A percentile compares a stretch with the other conserved stretches of the same genome.
Evolutionary conservation across 2,888 invertebrate species (phyloP).

Genomic region (Cephus rjabovi): DNA sequence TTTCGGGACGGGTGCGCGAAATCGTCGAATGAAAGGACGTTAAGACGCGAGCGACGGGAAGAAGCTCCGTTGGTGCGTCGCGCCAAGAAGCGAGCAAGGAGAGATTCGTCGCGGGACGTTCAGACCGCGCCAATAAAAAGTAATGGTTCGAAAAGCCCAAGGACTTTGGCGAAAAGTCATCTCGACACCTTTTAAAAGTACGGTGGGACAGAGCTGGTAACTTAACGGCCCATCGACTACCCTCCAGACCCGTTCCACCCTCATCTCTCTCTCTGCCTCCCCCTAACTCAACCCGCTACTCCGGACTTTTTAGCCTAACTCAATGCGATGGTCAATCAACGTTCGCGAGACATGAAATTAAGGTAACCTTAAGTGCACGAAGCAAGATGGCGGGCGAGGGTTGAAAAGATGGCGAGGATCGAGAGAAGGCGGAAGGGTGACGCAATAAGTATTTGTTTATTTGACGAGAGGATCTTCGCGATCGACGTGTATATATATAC

Average conservation of each 20-base stretch:
- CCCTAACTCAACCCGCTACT: constrained; percentile 11
- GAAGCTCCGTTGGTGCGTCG: not conserved
- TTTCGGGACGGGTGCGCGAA: constrained; percentile 16
- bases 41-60: constrained; percentile 8
- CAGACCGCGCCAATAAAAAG: constrained; percentile 46
- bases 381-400: not conserved
- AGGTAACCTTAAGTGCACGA: constrained; percentile 37
- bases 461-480: not conserved
- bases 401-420: not conserved
- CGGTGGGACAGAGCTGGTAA: constrained; percentile 29
- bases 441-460: not conserved
- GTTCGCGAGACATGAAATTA: constrained; percentile 42
- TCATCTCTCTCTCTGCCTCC: not conserved
- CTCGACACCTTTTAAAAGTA: constrained; percentile 56
- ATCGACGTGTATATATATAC: too few species aligned
- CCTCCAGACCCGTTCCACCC: constrained; percentile 13
- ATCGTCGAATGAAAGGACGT: constrained; percentile 24
- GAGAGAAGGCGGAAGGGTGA: not conserved
- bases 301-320: constrained; percentile 33
- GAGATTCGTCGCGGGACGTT: constrained; percentile 20
- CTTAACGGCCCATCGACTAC: constrained; percentile 10
- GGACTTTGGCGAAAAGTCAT: constrained; percentile 56
- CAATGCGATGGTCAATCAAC: constrained; percentile 45
- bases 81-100: constrained; percentile 3
- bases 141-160: constrained; percentile 50